A percentile compares a stretch with the other conserved stretches of the same genome.
Evolutionary conservation across 53 echinoderm and acorn worm species (phyloP).

Genomic region (Zoroaster sp.): DNA sequence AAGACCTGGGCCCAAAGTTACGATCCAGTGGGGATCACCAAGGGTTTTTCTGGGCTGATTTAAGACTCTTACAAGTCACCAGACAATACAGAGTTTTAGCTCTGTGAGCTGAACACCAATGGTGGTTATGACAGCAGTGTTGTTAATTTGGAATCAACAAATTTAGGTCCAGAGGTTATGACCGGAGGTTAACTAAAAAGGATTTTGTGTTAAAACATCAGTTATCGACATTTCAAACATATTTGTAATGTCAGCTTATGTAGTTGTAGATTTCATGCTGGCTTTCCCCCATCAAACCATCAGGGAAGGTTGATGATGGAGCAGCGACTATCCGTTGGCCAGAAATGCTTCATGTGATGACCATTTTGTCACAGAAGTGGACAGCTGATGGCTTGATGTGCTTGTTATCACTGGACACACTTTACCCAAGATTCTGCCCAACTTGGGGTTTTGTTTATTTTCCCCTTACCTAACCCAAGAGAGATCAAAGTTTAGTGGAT

Average conservation of each 20-base stretch:
- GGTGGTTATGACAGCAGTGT: not conserved
- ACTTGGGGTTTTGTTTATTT: too few relatives aligned
- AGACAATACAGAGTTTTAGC: not conserved
- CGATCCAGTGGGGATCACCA: not conserved
- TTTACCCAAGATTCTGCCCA: too few relatives aligned
- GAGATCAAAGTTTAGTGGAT: too few relatives aligned
- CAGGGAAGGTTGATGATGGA: not conserved
- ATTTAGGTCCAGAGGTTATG: constrained; percentile 5
- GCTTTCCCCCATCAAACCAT: not conserved
- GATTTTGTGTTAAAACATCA: too few relatives aligned
- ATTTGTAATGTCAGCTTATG: not conserved
- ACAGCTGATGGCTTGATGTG: too few relatives aligned
- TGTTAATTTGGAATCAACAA: constrained; percentile 28
- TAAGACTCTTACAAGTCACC: not conserved
- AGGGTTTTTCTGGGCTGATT: not conserved
- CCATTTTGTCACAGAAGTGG: not conserved
- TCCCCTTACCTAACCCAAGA: too few relatives aligned
- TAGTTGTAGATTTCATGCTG: not conserved
- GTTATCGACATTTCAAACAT: not conserved
- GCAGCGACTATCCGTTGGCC: not conserved
- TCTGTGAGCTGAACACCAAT: not conserved
- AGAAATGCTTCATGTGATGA: not conserved
- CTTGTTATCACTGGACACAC: too few relatives aligned
- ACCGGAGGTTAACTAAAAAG: too few relatives aligned
- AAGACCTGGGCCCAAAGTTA: not conserved